Base-by-base conservation (phyloP, 2,888 invertebrate genomes). In the Dicroscelio sp. region DNA sequence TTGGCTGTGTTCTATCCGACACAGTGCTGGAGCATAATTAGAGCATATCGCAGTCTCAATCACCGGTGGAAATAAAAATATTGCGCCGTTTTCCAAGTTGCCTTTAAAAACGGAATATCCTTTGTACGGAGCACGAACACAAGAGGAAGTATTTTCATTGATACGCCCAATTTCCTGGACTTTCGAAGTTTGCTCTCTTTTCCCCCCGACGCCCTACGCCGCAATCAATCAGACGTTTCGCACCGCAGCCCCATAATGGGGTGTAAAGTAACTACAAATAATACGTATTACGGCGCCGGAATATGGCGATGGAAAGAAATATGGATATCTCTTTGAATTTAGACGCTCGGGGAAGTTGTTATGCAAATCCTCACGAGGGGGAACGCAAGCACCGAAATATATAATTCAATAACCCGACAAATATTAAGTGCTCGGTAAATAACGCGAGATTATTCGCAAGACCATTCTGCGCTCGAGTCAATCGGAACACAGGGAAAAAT, bases 371-470 rank as follows among this genome's bases (percentile, higher is more conserved):
- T 27, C 17, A 73, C 75, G 33, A 60, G 67, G 85, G n/a, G 90
- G 43, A 43, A 63, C 4, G 58, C 65, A 31, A 23, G 33, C 55
- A 69, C 71, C 33, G 86, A 82, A 86, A 89, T 76, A 82, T 73
- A 84, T 86, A 71, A 89, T 89, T 85, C 89, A 86, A 89, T 89
- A 89, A 85, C 85, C 48, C 67, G 85, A 86, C 89, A 89, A 89
- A 89, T 82, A 89, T 75, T 89, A 89, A 89, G 85, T 85, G 85
- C 88, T 85, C 80, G 48, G 88, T 60, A 88, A 88, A 88, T 88
- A 88, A 88, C 63, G 73, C 31, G 60, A 48, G 69, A 76, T 85
- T 85, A 76, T 58, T 76, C 67, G 76, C 58, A n/a, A n/a, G 52
- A 67, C 38, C 67, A 55, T 76, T 55, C 65, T 38, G 27, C 27